Conservation (phyloP, 2,888 invertebrate species). For the Phengaris alcon region DNA sequence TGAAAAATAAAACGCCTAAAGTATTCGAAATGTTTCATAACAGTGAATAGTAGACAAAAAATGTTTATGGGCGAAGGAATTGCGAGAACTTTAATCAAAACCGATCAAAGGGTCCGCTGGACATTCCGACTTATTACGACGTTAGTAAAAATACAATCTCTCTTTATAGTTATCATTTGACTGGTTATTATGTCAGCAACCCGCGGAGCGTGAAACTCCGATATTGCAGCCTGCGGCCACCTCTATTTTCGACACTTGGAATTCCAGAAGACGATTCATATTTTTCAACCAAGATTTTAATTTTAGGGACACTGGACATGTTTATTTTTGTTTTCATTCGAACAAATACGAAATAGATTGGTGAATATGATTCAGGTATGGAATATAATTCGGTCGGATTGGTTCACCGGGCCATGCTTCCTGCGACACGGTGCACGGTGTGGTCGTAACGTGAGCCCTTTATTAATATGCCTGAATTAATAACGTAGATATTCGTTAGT, state of each 20-base stretch:
- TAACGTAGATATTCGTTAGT: conserved; percentile 72
- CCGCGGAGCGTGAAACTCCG: conserved; percentile 75
- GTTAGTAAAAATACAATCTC: conserved; percentile 79
- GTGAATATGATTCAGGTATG: conserved; percentile 54
- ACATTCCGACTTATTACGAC: conserved; percentile 78
- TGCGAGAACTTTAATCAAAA: conserved; percentile 72
- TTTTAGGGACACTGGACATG: conserved; percentile 37
- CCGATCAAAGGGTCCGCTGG: conserved; percentile 77
- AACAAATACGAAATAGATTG: conserved; percentile 46
- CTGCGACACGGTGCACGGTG: conserved; percentile 75
- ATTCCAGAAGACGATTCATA: conserved; percentile 40
- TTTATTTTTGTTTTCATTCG: conserved; percentile 37
- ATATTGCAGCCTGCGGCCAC: conserved; percentile 63
- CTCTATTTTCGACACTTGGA: conserved; percentile 56
- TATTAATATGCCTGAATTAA: conserved; percentile 77
- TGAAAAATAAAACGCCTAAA: background rate
- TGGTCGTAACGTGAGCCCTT: conserved; percentile 75
- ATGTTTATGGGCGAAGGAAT: conserved; percentile 63
- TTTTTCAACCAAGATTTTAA: conserved; percentile 31
- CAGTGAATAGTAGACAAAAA: conserved; percentile 43
- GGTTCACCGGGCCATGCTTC: conserved; percentile 73
- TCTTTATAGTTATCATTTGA: conserved; percentile 79
- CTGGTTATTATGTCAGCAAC: conserved; percentile 77
- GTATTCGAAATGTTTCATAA: conserved; percentile 5
- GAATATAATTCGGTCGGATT: conserved; percentile 67